Conservation (phyloP, 2,113 vertebrate genomes). For the Bos taurus region DNA sequence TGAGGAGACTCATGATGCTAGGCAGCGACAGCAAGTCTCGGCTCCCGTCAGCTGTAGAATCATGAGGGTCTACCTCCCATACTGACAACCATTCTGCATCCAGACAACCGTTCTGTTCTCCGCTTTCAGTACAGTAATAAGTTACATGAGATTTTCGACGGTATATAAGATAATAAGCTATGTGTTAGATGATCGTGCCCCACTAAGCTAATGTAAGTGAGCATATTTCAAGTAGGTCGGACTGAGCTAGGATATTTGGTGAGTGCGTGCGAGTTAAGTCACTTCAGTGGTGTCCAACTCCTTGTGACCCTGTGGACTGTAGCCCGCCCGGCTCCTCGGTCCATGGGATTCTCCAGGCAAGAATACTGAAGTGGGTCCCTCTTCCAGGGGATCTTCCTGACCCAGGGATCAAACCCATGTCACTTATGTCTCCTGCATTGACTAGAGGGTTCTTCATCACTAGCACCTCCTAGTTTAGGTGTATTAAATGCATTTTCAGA, state of each 20-base stretch:
- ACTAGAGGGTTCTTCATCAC: background rate
- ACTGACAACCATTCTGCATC: no score
- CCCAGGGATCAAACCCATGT: background rate
- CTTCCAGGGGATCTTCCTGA: background rate
- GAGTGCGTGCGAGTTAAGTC: rapidly evolving
- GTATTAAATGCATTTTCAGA: background rate
- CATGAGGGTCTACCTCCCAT: background rate
- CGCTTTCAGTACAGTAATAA: background rate
- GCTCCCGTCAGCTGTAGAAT: background rate
- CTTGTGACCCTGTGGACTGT: background rate
- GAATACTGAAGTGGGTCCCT: background rate
- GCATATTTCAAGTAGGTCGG: background rate
- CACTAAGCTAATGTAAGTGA: background rate
- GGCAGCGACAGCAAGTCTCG: background rate
- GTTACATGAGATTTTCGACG: background rate
- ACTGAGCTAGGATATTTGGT: background rate
- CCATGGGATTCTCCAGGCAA: background rate
- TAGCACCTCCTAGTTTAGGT: background rate
- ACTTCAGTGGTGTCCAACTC: background rate
- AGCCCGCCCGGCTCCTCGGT: background rate
- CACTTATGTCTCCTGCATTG: background rate
- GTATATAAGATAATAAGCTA: background rate
- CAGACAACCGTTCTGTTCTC: background rate
- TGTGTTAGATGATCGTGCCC: background rate
- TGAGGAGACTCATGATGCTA: background rate